phyloP scores from a whole-genome alignment of 2,113 vertebrate species.

The Aepyceros melampus region DNA sequence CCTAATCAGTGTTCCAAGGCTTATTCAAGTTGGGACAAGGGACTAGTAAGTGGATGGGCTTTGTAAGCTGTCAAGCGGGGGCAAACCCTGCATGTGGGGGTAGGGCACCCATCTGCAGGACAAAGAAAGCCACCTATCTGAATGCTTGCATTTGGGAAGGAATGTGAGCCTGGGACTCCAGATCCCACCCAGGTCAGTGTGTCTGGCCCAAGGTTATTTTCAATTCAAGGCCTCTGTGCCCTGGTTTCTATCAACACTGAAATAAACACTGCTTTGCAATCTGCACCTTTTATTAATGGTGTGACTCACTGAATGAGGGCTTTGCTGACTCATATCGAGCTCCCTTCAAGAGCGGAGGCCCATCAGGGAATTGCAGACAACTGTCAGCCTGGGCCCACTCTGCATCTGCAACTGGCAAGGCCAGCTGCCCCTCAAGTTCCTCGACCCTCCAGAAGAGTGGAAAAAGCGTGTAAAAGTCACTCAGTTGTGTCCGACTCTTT shows the following conservation, averaged over 20 bases:
- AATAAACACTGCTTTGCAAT: slow-evolving; percentile 62
- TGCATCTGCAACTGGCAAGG: not conserved
- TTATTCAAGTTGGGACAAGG: not conserved
- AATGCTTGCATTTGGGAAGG: not conserved
- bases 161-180: not conserved
- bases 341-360: slow-evolving; percentile 40
- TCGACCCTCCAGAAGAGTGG: not conserved
- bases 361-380: slow-evolving; percentile 48
- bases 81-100: not conserved
- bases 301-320: slow-evolving; percentile 65
- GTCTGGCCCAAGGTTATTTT: slow-evolving; percentile 8
- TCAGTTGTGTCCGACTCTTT: not conserved
- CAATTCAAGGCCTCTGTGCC: not conserved
- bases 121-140: not conserved
- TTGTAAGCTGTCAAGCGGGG: not conserved
- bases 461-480: not conserved
- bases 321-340: slow-evolving; percentile 58
- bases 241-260: slow-evolving; percentile 60
- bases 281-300: slow-evolving; percentile 44
- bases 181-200: not conserved
- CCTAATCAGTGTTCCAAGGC: not conserved
- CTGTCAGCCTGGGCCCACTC: slow-evolving; percentile 40
- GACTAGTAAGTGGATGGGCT: not conserved
- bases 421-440: not conserved
- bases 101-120: not conserved